Evolutionary conservation across 2,888 invertebrate genomes (phyloP).

Genomic region (Elegia similella): DNA sequence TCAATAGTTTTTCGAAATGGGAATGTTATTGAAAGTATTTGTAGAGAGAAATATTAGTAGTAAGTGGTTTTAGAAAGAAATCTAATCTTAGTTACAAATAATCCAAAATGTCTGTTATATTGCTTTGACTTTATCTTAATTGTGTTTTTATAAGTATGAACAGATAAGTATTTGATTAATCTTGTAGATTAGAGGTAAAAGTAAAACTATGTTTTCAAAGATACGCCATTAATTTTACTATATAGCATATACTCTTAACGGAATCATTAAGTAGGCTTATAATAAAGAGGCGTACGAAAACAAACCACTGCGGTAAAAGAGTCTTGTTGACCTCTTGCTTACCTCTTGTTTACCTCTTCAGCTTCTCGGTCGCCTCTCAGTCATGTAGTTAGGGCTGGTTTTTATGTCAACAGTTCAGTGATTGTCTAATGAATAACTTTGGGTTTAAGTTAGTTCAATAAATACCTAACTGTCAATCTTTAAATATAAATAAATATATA

Average conservation of each 20-base stretch:
- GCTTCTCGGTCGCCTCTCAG: not conserved
- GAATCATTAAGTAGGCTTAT: too few relatives aligned
- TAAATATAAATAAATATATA: too few relatives aligned
- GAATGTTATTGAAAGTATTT: not conserved
- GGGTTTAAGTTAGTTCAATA: too few relatives aligned
- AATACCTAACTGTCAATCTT: too few relatives aligned
- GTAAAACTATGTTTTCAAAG: not conserved
- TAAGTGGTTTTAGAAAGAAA: not conserved
- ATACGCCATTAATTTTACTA: too few relatives aligned
- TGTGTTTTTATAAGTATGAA: not conserved
- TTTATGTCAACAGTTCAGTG: too few relatives aligned
- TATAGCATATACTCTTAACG: too few relatives aligned
- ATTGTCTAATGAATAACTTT: too few relatives aligned
- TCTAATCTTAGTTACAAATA: not conserved
- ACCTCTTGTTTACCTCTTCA: not conserved
- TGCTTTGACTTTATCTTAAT: not conserved
- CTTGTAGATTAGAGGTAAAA: not conserved
- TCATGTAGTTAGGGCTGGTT: not conserved
- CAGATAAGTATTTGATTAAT: not conserved
- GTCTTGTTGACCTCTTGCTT: not conserved
- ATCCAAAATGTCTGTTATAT: not conserved
- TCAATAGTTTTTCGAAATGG: not conserved
- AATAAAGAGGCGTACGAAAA: not conserved
- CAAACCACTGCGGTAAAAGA: not conserved
- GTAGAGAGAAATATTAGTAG: not conserved